Evolutionary conservation across 2,888 invertebrate genomes (phyloP).

Genomic region (Protonemura montana): DNA sequence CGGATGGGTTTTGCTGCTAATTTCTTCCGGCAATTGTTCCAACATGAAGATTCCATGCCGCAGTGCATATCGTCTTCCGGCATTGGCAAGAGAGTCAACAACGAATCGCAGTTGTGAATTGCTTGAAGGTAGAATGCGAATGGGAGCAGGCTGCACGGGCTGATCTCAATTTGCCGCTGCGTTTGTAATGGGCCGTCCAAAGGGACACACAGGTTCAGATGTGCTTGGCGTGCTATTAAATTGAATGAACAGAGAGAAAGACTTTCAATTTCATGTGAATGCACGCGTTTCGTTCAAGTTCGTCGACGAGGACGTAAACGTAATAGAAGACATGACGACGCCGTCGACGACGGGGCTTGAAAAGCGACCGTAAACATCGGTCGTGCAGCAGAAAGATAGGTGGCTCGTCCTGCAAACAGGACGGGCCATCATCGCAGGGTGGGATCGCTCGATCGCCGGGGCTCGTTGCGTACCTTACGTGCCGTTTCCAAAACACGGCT

Average conservation of each 20-base stretch:
- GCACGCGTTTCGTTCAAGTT: neutral
- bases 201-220: neutral
- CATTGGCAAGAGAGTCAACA: neutral
- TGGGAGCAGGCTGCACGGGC: neutral
- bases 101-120: constrained; percentile 7
- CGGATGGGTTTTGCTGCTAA: neutral
- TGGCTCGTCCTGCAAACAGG: neutral
- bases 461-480: constrained; percentile 21
- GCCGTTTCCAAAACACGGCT: constrained; percentile 38
- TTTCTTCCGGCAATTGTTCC: constrained; percentile 37
- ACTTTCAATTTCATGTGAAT: neutral
- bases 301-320: neutral
- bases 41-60: neutral
- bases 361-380: neutral
- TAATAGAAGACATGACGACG: neutral
- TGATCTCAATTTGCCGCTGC: neutral
- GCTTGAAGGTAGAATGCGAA: neutral
- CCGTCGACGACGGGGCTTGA: too few species aligned
- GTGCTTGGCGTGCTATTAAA: neutral
- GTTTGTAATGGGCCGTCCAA: neutral
- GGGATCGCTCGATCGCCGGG: constrained; percentile 14
- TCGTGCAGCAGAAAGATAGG: neutral
- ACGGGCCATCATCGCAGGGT: neutral
- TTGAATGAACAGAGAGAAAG: neutral
- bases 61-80: neutral